These are phyloP conservation scores for Chrysotoxum bicinctum DNA, from an alignment of 2,888 invertebrate species.

Conservation along the genomic window DNA sequence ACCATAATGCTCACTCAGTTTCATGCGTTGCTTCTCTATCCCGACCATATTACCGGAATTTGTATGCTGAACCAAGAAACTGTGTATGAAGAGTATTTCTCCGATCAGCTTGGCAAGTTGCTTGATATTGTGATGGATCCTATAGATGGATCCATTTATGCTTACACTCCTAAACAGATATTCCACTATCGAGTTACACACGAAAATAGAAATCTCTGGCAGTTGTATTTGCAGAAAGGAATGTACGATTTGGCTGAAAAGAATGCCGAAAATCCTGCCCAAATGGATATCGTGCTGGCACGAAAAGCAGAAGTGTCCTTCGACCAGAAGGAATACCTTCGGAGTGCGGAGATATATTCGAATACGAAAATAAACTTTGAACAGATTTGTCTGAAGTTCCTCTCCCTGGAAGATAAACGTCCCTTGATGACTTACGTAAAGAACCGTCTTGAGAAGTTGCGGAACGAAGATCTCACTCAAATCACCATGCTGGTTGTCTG, in stretches of 20 bases:
- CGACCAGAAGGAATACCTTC: conserved; percentile 88
- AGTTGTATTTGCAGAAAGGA: conserved; percentile 92
- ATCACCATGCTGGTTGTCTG: conserved; percentile 96
- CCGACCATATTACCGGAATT: conserved; percentile 91
- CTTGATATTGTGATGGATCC: conserved; percentile 91
- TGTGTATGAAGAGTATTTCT: conserved; percentile 92
- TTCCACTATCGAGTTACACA: conserved; percentile 92
- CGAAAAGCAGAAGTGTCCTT: conserved; percentile 95
- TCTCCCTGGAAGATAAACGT: conserved; percentile 87
- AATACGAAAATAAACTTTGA: conserved; percentile 96
- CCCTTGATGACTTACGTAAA: conserved; percentile 94
- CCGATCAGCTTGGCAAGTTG: conserved; percentile 90
- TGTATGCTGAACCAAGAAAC: conserved; percentile 92
- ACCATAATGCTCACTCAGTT: conserved; percentile 94
- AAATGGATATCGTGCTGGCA: conserved; percentile 91
- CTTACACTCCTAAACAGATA: conserved; percentile 91
- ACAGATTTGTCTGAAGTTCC: conserved; percentile 94
- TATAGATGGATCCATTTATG: conserved; percentile 91
- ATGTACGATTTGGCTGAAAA: conserved; percentile 94
- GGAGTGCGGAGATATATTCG: conserved; percentile 94
- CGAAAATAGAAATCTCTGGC: conserved; percentile 94
- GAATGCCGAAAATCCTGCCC: conserved; percentile 90
- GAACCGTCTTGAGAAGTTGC: conserved; percentile 89
- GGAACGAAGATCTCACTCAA: conserved; percentile 90
- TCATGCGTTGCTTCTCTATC: conserved; percentile 92